phyloP scores from a whole-genome alignment of 2,888 invertebrate genomes.

The Heliconius sara region DNA sequence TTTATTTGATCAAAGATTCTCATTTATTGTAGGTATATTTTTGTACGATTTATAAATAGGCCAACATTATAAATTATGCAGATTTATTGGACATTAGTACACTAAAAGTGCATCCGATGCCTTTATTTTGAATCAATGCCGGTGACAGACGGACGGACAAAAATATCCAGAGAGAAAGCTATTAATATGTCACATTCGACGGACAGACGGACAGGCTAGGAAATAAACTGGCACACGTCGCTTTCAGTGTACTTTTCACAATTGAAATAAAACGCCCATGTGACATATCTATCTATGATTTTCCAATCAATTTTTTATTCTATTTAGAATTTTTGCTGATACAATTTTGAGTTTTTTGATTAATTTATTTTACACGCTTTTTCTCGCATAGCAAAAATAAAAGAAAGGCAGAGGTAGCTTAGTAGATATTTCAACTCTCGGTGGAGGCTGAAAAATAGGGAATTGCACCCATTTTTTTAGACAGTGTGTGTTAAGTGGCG shows the following conservation, averaged over 20 bases:
- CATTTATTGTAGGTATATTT: not conserved
- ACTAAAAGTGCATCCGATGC: slow-evolving; percentile 30
- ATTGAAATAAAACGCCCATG: slow-evolving; percentile 20
- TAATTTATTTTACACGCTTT: too few species aligned
- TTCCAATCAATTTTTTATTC: not conserved
- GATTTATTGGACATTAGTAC: slow-evolving; percentile 5
- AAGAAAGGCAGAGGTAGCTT: too few species aligned
- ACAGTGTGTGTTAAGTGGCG: too few species aligned
- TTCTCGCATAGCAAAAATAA: too few species aligned
- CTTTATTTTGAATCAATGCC: slow-evolving; percentile 40
- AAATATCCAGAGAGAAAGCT: slow-evolving; percentile 54
- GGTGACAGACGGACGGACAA: slow-evolving; percentile 47
- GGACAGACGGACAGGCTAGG: slow-evolving; percentile 47
- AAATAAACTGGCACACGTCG: slow-evolving; percentile 54
- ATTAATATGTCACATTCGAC: slow-evolving; percentile 64
- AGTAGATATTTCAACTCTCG: too few species aligned
- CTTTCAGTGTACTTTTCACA: slow-evolving; percentile 29
- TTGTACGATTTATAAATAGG: not conserved
- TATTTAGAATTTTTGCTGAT: not conserved
- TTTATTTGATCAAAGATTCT: not conserved
- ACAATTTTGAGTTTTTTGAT: not conserved
- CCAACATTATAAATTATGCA: slow-evolving; percentile 15
- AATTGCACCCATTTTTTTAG: too few species aligned
- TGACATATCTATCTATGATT: not conserved
- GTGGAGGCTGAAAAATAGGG: too few species aligned